A percentile compares a stretch with the other conserved stretches of the same genome.
Conservation (phyloP, 2,797 vertebrate genomes). For the Myioborus melanocephalus region DNA sequence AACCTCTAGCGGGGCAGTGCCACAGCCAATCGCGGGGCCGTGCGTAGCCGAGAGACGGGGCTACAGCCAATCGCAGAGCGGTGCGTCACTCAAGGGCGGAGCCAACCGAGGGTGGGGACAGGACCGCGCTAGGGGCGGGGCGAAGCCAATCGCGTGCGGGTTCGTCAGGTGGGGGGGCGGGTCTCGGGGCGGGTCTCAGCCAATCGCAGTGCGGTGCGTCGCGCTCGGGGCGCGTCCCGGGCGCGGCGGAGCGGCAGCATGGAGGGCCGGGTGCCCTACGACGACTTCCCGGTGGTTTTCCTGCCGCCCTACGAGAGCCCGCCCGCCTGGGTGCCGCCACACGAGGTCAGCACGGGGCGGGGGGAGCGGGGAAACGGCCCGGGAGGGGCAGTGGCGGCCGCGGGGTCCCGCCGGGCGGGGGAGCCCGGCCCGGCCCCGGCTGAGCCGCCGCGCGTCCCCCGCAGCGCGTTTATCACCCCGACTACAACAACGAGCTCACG, state of each 20-base stretch:
- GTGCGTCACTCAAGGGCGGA: accelerated
- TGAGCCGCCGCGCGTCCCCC: neutral
- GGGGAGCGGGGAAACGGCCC: neutral
- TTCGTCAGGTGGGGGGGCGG: neutral
- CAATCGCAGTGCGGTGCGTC: neutral
- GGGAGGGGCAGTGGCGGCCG: accelerated
- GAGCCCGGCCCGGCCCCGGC: neutral
- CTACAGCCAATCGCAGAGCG: accelerated
- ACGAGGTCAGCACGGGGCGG: conserved; percentile 78
- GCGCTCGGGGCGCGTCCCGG: neutral
- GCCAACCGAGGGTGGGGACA: accelerated
- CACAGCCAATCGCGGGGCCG: accelerated
- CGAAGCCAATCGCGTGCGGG: neutral
- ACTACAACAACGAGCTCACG: conserved; percentile 97
- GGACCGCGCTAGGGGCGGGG: neutral
- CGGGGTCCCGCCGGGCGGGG: neutral
- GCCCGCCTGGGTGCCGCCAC: conserved; percentile 89
- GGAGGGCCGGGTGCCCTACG: conserved; percentile 80
- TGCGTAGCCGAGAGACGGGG: accelerated
- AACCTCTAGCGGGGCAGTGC: accelerated
- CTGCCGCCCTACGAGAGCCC: conserved; percentile 92
- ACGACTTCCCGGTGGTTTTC: conserved; percentile 93
- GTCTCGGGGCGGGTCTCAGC: accelerated
- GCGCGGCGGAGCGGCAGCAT: neutral
- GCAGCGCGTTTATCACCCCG: conserved; percentile 90